Percentiles rank a stretch among this genome's conserved stretches.
Conservation (phyloP, 2,113 vertebrate species). For the Tapirus terrestris region DNA sequence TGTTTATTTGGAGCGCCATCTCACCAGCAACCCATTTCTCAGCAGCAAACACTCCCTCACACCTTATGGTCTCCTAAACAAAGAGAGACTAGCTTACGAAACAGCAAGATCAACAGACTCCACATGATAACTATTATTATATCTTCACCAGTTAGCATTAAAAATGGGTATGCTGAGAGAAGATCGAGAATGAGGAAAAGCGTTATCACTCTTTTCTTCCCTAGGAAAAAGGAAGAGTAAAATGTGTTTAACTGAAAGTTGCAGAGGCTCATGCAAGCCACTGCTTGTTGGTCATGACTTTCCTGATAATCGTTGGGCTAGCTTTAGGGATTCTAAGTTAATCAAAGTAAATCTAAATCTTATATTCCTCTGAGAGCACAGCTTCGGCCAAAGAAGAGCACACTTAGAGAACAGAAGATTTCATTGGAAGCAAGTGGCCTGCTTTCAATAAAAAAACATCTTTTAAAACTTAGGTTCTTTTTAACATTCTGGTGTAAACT, state of each 20-base stretch:
- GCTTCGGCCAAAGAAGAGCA: neutral
- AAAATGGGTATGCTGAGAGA: neutral
- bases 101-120: neutral
- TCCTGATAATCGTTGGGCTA: neutral
- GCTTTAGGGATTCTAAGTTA: neutral
- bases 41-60: conserved; percentile 58
- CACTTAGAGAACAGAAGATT: neutral
- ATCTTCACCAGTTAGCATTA: neutral
- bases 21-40: conserved; percentile 34
- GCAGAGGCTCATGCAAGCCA: neutral
- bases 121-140: neutral
- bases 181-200: neutral
- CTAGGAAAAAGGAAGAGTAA: neutral
- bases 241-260: neutral
- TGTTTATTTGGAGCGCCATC: neutral
- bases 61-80: conserved; percentile 42
- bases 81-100: neutral
- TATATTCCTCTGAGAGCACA: neutral
- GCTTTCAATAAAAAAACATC: neutral
- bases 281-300: neutral
- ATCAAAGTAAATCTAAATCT: neutral
- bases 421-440: neutral
- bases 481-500: neutral
- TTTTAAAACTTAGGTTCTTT: neutral
- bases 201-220: neutral